These are phyloP conservation scores for Argyrosomus regius DNA, from an alignment of 2,797 vertebrate species.

Conservation along the genomic window DNA sequence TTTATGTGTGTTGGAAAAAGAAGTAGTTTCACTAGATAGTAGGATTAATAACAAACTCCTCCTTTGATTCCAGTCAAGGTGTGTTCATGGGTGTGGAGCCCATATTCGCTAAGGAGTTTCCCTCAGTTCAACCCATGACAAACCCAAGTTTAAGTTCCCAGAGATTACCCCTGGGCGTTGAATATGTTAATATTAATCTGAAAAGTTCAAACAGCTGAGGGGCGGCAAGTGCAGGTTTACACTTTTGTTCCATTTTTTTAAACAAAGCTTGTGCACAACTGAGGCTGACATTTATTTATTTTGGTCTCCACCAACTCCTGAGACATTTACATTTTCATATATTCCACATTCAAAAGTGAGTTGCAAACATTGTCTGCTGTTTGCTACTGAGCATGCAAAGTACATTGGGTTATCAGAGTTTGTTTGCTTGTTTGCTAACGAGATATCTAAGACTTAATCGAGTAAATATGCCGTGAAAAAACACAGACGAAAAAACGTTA, in stretches of 20 bases:
- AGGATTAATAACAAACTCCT: slow-evolving; percentile 17
- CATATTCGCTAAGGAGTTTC: neutral
- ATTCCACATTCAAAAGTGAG: neutral
- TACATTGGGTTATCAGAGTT: too few species aligned
- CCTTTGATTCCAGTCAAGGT: slow-evolving; percentile 35
- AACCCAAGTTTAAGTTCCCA: neutral
- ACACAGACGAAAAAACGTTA: too few species aligned
- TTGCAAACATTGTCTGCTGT: too few species aligned
- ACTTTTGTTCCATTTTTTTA: too few species aligned
- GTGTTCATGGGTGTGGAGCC: slow-evolving; percentile 59
- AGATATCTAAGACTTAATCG: too few species aligned
- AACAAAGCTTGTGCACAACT: too few species aligned
- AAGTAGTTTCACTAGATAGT: slow-evolving; percentile 14
- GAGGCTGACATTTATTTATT: too few species aligned
- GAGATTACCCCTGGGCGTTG: slow-evolving; percentile 6
- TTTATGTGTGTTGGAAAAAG: slow-evolving; percentile 2
- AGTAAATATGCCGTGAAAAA: too few species aligned
- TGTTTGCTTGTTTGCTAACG: too few species aligned
- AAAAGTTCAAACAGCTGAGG: neutral
- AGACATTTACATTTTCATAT: neutral
- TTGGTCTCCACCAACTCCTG: neutral
- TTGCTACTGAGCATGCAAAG: too few species aligned
- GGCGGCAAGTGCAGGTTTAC: too few species aligned
- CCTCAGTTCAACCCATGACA: slow-evolving; percentile 10
- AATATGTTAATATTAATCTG: neutral